Evolutionary conservation across 1,140 invertebrate genomes (phyloP).

Genomic region (Bombus breviceps): DNA sequence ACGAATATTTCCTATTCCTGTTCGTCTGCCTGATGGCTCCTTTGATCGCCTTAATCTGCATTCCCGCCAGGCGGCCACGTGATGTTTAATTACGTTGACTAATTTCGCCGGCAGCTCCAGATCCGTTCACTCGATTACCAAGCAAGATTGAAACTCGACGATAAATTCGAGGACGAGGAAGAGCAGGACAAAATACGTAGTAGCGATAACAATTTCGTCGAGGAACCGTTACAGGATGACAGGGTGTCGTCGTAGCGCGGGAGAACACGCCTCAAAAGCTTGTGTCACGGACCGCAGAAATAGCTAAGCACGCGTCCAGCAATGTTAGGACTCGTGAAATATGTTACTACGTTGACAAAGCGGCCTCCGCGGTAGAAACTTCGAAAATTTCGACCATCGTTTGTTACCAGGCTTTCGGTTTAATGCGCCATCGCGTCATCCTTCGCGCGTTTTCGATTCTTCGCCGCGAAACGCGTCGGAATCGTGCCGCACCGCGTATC

Average conservation of each 20-base stretch:
- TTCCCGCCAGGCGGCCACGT: constrained; percentile 12
- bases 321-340: constrained; percentile 53
- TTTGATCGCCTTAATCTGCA: constrained; percentile 19
- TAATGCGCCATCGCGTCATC: not conserved
- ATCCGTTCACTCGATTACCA: constrained; percentile 34
- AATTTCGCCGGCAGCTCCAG: constrained; percentile 13
- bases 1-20: not conserved
- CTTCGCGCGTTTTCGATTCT: not conserved
- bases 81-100: constrained; percentile 53
- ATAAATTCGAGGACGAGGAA: constrained; percentile 22
- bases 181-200: constrained; percentile 4
- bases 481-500: not conserved
- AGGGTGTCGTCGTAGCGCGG: constrained; percentile 26
- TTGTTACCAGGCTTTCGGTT: constrained; percentile 30
- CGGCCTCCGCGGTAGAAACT: constrained; percentile 35
- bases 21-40: not conserved
- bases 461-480: not conserved
- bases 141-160: constrained; percentile 38
- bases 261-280: constrained; percentile 40
- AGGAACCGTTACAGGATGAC: constrained; percentile 45
- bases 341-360: constrained; percentile 61
- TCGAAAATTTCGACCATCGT: constrained; percentile 46
- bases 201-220: constrained; percentile 48
- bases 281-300: constrained; percentile 66
- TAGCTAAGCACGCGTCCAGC: constrained; percentile 60